Conservation (phyloP, 1,140 invertebrate species). For the Camponotus pennsylvanicus region DNA sequence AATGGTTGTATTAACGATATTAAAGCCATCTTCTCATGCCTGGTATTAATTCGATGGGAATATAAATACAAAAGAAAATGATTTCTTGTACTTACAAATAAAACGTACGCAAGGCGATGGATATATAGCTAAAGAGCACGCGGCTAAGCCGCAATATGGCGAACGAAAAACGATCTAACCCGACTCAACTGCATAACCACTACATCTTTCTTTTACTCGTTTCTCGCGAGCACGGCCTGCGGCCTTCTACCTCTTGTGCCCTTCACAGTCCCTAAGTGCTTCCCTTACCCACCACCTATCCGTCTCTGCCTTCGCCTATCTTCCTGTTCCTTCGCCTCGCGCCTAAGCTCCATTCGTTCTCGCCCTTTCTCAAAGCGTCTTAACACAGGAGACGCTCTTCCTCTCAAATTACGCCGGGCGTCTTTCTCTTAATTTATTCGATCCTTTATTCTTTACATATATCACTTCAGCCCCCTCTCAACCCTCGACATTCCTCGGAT, state of each 20-base stretch:
- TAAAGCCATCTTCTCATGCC: background rate
- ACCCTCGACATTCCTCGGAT: slow-evolving; percentile 47
- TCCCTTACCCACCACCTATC: slow-evolving; percentile 53
- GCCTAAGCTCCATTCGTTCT: slow-evolving; percentile 40
- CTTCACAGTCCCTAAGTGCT: slow-evolving; percentile 48
- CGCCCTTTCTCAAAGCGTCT: slow-evolving; percentile 37
- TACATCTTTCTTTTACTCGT: slow-evolving; percentile 83
- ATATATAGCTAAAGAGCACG: slow-evolving; percentile 62
- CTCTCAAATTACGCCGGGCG: slow-evolving; percentile 45
- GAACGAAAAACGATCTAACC: slow-evolving; percentile 78
- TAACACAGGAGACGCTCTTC: slow-evolving; percentile 44
- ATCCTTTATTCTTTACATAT: slow-evolving; percentile 53
- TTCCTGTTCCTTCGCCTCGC: slow-evolving; percentile 34
- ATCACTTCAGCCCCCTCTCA: slow-evolving; percentile 31
- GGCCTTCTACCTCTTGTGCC: slow-evolving; percentile 63
- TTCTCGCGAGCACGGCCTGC: slow-evolving; percentile 73
- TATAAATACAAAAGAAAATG: slow-evolving; percentile 10
- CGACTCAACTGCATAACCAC: slow-evolving; percentile 81
- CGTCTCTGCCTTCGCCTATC: slow-evolving; percentile 64
- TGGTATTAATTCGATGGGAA: background rate
- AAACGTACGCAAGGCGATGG: slow-evolving; percentile 1
- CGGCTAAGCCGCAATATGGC: slow-evolving; percentile 70
- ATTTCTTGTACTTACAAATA: background rate
- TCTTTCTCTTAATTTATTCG: slow-evolving; percentile 62
- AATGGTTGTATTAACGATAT: background rate